Percentiles rank a stretch among this genome's conserved stretches.
Conservation (phyloP, 2,888 invertebrate genomes). For the Meta bourneti region DNA sequence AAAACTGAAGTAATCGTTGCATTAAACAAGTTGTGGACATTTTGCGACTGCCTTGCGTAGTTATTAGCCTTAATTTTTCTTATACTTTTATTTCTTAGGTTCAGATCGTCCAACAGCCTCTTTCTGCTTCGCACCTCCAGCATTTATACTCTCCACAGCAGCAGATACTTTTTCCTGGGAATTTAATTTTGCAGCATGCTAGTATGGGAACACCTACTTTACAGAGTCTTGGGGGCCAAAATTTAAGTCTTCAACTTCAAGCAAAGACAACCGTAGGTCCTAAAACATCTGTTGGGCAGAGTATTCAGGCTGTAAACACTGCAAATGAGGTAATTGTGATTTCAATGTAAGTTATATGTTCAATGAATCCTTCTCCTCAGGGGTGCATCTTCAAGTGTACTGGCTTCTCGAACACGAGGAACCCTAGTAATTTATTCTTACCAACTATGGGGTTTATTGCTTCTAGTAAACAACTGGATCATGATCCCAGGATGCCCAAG, state of each 20-base stretch:
- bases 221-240: constrained; percentile 78
- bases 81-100: constrained; percentile 81
- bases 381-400: too few relatives aligned
- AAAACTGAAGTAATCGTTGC: too few relatives aligned
- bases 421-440: not conserved
- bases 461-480: too few relatives aligned
- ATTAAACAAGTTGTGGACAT: too few relatives aligned
- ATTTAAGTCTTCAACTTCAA: constrained; percentile 89
- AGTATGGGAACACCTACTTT: constrained; percentile 59
- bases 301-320: constrained; percentile 60
- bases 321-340: constrained; percentile 52
- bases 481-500: too few relatives aligned
- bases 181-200: constrained; percentile 87
- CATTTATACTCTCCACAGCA: constrained; percentile 91
- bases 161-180: constrained; percentile 86
- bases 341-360: not conserved
- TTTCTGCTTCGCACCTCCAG: constrained; percentile 88
- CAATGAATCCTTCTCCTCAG: not conserved
- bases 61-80: not conserved
- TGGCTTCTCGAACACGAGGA: too few relatives aligned
- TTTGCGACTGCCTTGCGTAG: too few relatives aligned
- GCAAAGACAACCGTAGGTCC: constrained; percentile 80
- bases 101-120: constrained; percentile 89
- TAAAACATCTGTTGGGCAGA: constrained; percentile 54
- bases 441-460: too few relatives aligned